Evolutionary conservation across 2,113 vertebrate species (phyloP), one percentile per base, ranked within the genome.

Genomic region (Mastomys natalensis): DNA sequence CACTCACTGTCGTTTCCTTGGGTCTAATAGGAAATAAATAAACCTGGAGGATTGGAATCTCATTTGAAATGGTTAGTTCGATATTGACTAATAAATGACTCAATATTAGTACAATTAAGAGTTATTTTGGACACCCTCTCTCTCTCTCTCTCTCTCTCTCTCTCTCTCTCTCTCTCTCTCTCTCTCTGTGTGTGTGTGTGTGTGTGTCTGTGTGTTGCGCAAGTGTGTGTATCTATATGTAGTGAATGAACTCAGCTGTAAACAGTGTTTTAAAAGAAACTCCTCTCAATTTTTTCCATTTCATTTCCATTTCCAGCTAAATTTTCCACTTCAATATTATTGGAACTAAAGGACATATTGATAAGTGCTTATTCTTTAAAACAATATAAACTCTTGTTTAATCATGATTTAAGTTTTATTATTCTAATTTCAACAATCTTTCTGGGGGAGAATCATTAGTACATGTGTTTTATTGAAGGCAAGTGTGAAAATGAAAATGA

Each of bases 401-500:
- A 70, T 60, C 66, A 66, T 68, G 84, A 74, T 66, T 60, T 95
- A 68, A 95, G 82, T 5, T 15, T 92, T 93, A 34, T 84, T 64
- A 90, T 92, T 87, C 48, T 66, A 78, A 93, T 74, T 93, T 93
- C 58, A 85, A 62, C 34, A 74, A 92, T 77, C 31, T 87, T 37
- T 72, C 84, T 22, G 13, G 22, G 7, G 40, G 60, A 55, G 5
- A 31, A 21, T 16, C 77, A 77, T 88, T n/a, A 93, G 40, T 66
- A 76, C 77, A 43, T 31, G 74, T 97, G 73, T 76, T 89, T 92
- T 76, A 29, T 15, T 95, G n/a, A 95, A 88, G 73, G 76, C 17
- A 97, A 12, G 48, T 68, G 95, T 89, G 45, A 51, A 89, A 97
- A 48, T 77, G 19, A 95, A 96, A 80, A 94, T 45, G 10, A 68